Base-by-base conservation (phyloP, 2,113 vertebrate genomes). In the Peromyscus leucopus region DNA sequence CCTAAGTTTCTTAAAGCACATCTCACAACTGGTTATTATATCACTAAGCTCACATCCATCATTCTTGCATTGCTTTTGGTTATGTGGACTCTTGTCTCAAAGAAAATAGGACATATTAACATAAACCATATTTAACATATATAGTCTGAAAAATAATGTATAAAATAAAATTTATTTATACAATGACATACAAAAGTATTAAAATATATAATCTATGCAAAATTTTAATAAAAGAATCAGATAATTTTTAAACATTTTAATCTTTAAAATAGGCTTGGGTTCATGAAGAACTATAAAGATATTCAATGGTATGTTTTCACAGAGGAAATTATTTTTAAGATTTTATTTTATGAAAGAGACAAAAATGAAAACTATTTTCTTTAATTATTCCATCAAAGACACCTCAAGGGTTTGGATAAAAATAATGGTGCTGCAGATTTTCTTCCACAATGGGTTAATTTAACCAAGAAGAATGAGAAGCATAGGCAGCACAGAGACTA, bases 161-260 rank as follows among this genome's bases (percentile, higher is more conserved):
- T 78, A 31, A 55, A 15, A 55, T 65, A 51, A 95, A 85, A 80
- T 31, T 28, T 46, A 79, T 33, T 61, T 51, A 1, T 7, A 42
- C 24, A 89, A 83, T 10, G 63, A n/a, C 10, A 78, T 86, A 59
- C 13, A 84, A 95, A 74, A 96, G 63, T 90, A 85, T 95, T 89
- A 83, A 15, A 96, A 96, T 85, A 85, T 59, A 4, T 88, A 57
- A 80, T 16, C 46, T 39, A 57, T n/a, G 16, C 26, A 93, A 28
- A 95, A 67, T 78, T 39, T 21, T 94, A 79, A 19, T 39, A 96
- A 91, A 61, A 89, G 8, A 55, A 26, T 83, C 46, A 96, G 59
- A 97, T 22, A 57, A 36, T 39, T 61, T 88, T 71, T 61, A 86
- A 94, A 59, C 31, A 71, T 36, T 90, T 97, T 96, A 91, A 83